Base-by-base conservation (phyloP, 2,888 invertebrate genomes). In the Saturnia pavonia region DNA sequence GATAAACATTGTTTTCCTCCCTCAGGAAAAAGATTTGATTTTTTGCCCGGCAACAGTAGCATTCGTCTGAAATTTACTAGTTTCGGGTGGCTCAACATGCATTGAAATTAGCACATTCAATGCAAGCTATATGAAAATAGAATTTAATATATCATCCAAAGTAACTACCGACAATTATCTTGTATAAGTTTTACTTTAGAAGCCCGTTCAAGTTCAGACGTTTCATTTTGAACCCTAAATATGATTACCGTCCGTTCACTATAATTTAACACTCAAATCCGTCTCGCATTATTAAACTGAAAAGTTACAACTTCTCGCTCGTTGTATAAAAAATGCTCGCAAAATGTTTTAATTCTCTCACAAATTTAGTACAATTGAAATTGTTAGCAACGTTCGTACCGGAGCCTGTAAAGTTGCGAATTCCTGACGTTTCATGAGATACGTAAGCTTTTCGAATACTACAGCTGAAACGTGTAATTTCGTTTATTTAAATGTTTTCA, bases 371-470 rank as follows among this genome's bases (percentile, higher is more conserved):
- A 63, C 63, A 63, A 63, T 40, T 63, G 40, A 63, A 70, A 70
- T 68, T n/a, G 65, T 67, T 71, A 67, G 69, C 71, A 51, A 71
- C 70, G 69, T 48, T 69, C 60, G 71, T 63, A 66, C 69, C 25
- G 54, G 67, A 71, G 60, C 70, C 66, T 60, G 66, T 42, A 70
- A 73, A 67, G 71, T 69, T 70, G 71, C 67, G 51, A 69, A 71
- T 70, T 70, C 67, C 60, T 51, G 25, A 34, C 54, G 42, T 70
- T 67, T 63, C 45, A 67, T 48, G 51, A 45, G 67, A 67, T 51
- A 27, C 63, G 65, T 40, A 40, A 65, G 40, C 19, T 40, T 40
- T 60, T 40, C 40, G 19, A 40, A 40, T 65, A 40, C 12, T 65
- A 40, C 12, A 40, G 65, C 40, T 65, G 34, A 40, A 65, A 40